These are phyloP conservation scores for Pungitius pungitius DNA, from an alignment of 2,113 vertebrate genomes.

Conservation along the genomic window DNA sequence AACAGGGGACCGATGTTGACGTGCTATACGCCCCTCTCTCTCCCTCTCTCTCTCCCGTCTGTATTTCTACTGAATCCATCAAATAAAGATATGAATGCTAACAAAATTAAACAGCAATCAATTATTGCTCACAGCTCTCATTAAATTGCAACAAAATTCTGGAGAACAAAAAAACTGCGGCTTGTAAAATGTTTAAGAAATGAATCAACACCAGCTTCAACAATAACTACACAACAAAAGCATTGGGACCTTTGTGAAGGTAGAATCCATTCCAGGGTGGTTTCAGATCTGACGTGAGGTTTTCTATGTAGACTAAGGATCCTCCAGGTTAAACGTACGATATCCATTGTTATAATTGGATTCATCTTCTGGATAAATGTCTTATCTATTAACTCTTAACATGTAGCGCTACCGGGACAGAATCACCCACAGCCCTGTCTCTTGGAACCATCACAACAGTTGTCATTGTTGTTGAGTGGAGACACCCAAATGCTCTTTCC, in stretches of 20 bases:
- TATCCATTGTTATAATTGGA: background rate
- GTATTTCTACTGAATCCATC: background rate
- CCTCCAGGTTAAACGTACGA: background rate
- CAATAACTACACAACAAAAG: too few species aligned
- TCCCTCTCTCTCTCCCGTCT: background rate
- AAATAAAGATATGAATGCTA: background rate
- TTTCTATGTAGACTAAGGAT: background rate
- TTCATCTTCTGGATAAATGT: background rate
- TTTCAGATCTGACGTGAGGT: too few species aligned
- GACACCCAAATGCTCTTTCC: background rate
- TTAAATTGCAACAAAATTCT: background rate
- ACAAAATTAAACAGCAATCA: too few species aligned
- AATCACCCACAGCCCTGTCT: background rate
- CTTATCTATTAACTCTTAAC: background rate
- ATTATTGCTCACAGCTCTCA: background rate
- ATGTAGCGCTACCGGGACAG: too few species aligned
- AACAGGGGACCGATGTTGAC: background rate
- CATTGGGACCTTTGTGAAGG: too few species aligned
- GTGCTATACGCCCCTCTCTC: background rate
- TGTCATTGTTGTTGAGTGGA: background rate
- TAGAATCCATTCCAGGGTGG: too few species aligned
- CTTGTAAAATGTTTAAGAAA: background rate
- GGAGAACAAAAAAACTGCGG: background rate
- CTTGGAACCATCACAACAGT: background rate
- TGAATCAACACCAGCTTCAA: too few species aligned